Evolutionary conservation across 2,797 vertebrate species (phyloP).

Genomic region (Crotalus adamanteus): DNA sequence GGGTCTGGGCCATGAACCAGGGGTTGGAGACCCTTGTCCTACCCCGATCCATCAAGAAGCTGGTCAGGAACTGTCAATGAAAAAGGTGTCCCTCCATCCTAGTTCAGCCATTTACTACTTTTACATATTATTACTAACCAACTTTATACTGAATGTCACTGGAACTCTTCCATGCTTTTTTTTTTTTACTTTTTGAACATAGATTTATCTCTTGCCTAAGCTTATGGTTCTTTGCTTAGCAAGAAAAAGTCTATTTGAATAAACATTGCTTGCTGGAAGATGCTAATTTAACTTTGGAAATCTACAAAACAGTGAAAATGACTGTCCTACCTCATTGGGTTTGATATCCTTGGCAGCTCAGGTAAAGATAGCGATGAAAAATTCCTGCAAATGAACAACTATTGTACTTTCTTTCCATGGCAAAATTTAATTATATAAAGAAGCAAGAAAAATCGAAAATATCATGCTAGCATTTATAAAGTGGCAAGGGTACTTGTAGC

Average conservation of each 20-base stretch:
- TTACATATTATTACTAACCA: neutral
- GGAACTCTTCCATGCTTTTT: neutral
- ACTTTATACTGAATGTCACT: neutral
- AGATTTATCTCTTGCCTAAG: neutral
- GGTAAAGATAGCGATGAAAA: neutral
- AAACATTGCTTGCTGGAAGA: constrained; percentile 37
- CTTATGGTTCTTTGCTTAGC: neutral
- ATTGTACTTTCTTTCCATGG: constrained; percentile 19
- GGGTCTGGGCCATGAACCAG: neutral
- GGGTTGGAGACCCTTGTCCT: neutral
- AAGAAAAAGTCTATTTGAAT: constrained; percentile 13
- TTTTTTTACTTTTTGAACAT: neutral
- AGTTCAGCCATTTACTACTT: neutral
- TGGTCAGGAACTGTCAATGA: neutral
- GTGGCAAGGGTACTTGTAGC: neutral
- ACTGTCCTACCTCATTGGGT: constrained; percentile 10
- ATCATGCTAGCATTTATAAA: neutral
- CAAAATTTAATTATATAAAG: neutral
- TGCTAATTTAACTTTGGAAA: constrained; percentile 27
- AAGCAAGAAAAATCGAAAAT: constrained; percentile 29
- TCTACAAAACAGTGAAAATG: constrained; percentile 15
- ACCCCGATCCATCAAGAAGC: neutral
- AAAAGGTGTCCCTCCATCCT: neutral
- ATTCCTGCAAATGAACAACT: constrained; percentile 9
- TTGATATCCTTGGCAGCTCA: constrained; percentile 13